Evolutionary conservation across 1,140 invertebrate genomes (phyloP).

Genomic region (Dinoponera quadriceps): DNA sequence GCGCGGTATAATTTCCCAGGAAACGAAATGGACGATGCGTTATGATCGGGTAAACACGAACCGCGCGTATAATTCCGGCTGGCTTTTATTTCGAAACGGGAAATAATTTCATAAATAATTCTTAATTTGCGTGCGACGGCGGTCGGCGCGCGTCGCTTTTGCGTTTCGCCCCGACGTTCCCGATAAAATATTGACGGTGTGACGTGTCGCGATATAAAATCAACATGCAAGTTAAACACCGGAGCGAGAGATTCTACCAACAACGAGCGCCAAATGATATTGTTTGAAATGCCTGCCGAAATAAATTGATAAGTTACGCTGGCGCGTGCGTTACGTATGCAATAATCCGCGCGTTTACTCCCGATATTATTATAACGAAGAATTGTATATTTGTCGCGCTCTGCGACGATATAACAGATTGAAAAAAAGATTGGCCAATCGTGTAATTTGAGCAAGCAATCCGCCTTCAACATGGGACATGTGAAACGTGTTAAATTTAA

Average conservation of each 20-base stretch:
- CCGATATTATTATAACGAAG: neutral
- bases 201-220: constrained; percentile 38
- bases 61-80: neutral
- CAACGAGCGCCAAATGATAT: neutral
- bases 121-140: constrained; percentile 25
- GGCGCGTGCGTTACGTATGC: neutral
- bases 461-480: too few relatives aligned
- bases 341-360: neutral
- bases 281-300: constrained; percentile 18
- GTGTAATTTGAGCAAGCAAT: neutral
- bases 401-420: neutral
- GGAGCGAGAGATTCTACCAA: constrained; percentile 9
- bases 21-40: constrained; percentile 20
- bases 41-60: constrained; percentile 40
- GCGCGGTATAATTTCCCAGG: constrained; percentile 46
- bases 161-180: neutral
- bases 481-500: too few relatives aligned
- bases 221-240: constrained; percentile 28
- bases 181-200: constrained; percentile 40
- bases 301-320: constrained; percentile 29
- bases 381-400: neutral
- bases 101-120: constrained; percentile 57
- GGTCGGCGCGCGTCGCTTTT: neutral
- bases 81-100: constrained; percentile 38
- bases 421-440: neutral